phyloP scores from a whole-genome alignment of 2,797 vertebrate species.

The Molossus molossus region DNA sequence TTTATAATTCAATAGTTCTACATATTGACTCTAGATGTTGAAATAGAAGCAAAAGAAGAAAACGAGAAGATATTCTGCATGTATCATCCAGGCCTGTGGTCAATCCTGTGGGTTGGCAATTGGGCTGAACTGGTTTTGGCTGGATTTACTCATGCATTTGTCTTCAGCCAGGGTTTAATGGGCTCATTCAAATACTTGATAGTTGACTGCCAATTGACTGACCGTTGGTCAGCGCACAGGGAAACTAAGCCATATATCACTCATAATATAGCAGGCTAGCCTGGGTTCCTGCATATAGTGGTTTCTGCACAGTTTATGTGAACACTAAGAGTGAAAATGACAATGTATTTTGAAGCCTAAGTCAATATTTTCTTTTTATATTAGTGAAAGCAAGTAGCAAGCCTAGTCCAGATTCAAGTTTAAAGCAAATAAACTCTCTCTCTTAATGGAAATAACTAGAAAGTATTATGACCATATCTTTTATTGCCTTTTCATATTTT shows the following conservation, averaged over 20 bases:
- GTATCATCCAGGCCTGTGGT: background rate
- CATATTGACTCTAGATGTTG: background rate
- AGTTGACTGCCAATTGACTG: background rate
- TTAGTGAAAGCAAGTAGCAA: background rate
- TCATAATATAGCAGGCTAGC: background rate
- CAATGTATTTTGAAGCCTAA: background rate
- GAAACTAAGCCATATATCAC: background rate
- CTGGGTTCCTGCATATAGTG: background rate
- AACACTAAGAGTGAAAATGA: background rate
- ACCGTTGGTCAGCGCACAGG: background rate
- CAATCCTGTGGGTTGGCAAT: background rate
- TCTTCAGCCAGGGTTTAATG: background rate
- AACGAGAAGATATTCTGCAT: background rate
- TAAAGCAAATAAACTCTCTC: background rate
- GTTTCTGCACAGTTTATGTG: background rate
- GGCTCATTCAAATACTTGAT: background rate
- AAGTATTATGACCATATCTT: background rate
- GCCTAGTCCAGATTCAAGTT: background rate
- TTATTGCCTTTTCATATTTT: background rate
- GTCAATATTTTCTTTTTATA: background rate
- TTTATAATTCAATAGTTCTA: background rate
- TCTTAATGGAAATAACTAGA: background rate
- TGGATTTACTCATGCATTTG: background rate
- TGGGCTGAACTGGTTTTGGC: background rate
- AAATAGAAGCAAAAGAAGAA: background rate